phyloP scores from a whole-genome alignment of 1,140 invertebrate genomes.

The Thalassaphorura encarpata region DNA sequence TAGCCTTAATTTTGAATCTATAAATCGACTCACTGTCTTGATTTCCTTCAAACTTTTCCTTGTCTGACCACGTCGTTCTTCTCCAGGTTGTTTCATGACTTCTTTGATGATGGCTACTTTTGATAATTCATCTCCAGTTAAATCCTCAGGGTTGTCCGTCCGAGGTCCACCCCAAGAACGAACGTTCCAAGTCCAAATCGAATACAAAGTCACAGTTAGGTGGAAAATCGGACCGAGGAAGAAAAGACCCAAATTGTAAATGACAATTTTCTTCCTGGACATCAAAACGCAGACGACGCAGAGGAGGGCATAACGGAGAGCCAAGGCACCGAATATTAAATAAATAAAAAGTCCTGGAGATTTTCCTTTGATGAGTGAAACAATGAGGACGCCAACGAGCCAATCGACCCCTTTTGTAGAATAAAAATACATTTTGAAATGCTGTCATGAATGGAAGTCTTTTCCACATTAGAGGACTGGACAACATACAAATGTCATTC shows the following conservation, averaged over 20 bases:
- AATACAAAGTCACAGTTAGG: conserved; percentile 4
- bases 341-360: too few relatives aligned
- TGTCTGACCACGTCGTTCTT: neutral
- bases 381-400: too few relatives aligned
- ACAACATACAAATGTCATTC: conserved; percentile 8
- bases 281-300: neutral
- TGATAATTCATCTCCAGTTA: neutral
- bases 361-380: too few relatives aligned
- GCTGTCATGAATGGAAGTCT: conserved; percentile 1
- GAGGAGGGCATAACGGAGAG: neutral
- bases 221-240: neutral
- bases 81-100: conserved; percentile 10
- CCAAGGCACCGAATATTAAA: neutral
- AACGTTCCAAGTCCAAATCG: conserved; percentile 12
- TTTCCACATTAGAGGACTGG: conserved; percentile 11
- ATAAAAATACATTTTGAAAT: conserved; percentile 9
- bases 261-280: conserved; percentile 4
- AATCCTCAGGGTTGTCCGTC: conserved; percentile 12
- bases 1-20: too few relatives aligned
- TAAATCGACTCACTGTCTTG: too few relatives aligned
- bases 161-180: conserved; percentile 16
- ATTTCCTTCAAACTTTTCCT: conserved; percentile 2
- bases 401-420: too few relatives aligned
- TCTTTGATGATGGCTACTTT: neutral
- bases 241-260: neutral